A percentile compares a stretch with the other conserved stretches of the same genome.
These are phyloP conservation scores for Diceros bicornis DNA, from an alignment of 2,797 vertebrate species.

Conservation along the genomic window DNA sequence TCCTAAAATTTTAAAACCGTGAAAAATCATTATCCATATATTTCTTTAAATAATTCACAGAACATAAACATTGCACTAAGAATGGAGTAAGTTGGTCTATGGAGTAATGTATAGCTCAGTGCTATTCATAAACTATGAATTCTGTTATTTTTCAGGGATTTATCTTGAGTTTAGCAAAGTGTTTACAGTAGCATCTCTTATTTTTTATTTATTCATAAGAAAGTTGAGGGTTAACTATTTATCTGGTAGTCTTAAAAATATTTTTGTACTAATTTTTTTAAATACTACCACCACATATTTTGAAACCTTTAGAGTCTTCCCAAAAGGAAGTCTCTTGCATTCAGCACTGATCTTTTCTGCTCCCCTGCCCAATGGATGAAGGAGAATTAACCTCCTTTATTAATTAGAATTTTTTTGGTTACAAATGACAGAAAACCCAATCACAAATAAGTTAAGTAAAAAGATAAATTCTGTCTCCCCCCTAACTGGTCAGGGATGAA, in stretches of 20 bases:
- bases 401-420: background rate
- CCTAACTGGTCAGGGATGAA: background rate
- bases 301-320: background rate
- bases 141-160: background rate
- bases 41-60: background rate
- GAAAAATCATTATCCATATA: background rate
- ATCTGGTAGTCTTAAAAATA: background rate
- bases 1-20: slow-evolving; percentile 21
- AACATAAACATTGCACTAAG: background rate
- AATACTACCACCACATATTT: background rate
- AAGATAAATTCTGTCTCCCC: background rate
- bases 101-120: background rate
- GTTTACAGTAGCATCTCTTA: background rate
- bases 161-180: background rate
- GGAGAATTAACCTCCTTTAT: background rate
- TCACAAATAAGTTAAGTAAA: background rate
- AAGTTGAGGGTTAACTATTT: background rate
- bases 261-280: background rate
- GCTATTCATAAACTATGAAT: background rate
- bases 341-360: background rate
- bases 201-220: background rate
- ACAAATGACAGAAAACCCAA: background rate
- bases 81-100: background rate
- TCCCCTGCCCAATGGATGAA: background rate
- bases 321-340: background rate